Percentiles rank a stretch among this genome's conserved stretches.
phyloP scores from a whole-genome alignment of 2,113 vertebrate genomes.

The Atrichornis clamosus region DNA sequence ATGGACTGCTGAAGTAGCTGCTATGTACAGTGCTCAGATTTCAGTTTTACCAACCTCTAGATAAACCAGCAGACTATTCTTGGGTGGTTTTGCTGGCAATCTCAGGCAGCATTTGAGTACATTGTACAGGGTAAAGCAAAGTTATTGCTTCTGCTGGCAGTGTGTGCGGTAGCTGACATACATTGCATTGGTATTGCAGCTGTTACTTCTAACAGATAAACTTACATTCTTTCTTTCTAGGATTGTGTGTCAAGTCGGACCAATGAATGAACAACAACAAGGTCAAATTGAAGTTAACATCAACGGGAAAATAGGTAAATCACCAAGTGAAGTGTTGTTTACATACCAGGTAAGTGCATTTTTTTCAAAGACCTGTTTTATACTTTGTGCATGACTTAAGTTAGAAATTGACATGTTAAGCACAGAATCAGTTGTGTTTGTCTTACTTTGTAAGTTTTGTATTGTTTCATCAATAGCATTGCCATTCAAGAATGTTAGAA shows the following conservation, averaged over 20 bases:
- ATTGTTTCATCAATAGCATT: neutral
- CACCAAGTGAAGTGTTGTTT: slow-evolving; percentile 67
- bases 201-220: neutral
- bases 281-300: slow-evolving; percentile 71
- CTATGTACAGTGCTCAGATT: neutral
- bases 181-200: neutral
- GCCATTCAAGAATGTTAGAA: neutral
- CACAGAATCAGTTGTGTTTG: neutral
- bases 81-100: neutral
- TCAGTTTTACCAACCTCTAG: neutral
- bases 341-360: slow-evolving; percentile 72
- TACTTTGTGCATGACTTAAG: neutral
- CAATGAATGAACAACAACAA: neutral
- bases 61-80: neutral
- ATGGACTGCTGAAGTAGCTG: neutral
- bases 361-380: neutral
- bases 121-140: neutral
- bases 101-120: neutral
- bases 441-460: too few relatives aligned
- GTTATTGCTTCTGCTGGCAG: neutral
- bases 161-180: neutral
- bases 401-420: neutral
- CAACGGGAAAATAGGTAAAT: slow-evolving; percentile 66
- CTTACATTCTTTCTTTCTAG: slow-evolving; percentile 56
- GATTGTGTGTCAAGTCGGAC: slow-evolving; percentile 72